These are phyloP conservation scores for Notarius quadriscutis DNA, from an alignment of 2,113 vertebrate genomes.

Conservation along the genomic window DNA sequence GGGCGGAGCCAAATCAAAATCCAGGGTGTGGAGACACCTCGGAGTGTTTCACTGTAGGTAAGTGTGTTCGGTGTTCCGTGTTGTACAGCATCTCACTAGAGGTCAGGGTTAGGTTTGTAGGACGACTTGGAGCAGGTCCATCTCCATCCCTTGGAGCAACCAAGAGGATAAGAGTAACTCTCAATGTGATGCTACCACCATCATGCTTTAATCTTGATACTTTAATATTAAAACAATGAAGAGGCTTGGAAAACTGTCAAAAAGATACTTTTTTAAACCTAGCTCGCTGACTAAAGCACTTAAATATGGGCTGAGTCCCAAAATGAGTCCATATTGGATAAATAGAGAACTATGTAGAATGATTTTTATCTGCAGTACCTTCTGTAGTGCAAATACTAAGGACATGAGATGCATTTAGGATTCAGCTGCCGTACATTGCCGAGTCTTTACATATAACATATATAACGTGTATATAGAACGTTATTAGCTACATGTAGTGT, in stretches of 20 bases:
- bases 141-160: background rate
- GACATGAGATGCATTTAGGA: background rate
- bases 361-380: too few species aligned
- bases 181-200: background rate
- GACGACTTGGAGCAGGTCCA: background rate
- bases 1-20: too few species aligned
- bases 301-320: too few species aligned
- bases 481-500: too few species aligned
- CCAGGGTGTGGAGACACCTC: too few species aligned
- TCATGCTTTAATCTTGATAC: background rate
- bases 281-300: too few species aligned
- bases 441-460: background rate
- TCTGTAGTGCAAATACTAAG: too few species aligned
- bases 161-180: background rate
- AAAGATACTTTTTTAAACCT: too few species aligned
- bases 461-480: background rate
- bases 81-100: too few species aligned
- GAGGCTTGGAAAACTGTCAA: background rate
- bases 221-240: background rate
- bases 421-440: background rate
- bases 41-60: too few species aligned
- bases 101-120: background rate
- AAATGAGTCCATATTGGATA: background rate
- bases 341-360: too few species aligned
- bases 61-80: too few species aligned